These are phyloP conservation scores for Drosophila pruinosa DNA, from an alignment of 1,140 invertebrate species.

Conservation along the genomic window DNA sequence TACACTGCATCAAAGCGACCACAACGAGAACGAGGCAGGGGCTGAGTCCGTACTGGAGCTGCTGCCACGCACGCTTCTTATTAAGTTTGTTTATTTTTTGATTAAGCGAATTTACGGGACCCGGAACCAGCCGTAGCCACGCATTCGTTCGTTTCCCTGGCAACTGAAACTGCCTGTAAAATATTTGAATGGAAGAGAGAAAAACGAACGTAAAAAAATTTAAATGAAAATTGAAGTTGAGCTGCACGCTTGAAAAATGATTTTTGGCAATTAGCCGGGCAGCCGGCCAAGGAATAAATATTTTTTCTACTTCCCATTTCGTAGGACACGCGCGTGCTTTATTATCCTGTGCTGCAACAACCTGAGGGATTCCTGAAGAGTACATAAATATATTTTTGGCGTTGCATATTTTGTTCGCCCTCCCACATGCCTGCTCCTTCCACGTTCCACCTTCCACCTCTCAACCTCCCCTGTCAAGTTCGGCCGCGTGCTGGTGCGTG, in stretches of 20 bases:
- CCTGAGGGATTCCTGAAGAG: slow-evolving; percentile 44
- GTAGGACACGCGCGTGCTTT: slow-evolving; percentile 63
- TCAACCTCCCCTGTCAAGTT: neutral
- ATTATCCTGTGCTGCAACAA: slow-evolving; percentile 75
- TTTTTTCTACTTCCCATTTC: slow-evolving; percentile 26
- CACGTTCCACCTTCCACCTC: too few relatives aligned
- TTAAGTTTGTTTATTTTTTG: slow-evolving; percentile 71
- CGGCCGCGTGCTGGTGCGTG: slow-evolving; percentile 71
- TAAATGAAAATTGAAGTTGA: slow-evolving; percentile 27
- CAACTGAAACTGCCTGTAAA: slow-evolving; percentile 20
- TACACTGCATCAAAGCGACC: slow-evolving; percentile 42
- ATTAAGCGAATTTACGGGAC: slow-evolving; percentile 65
- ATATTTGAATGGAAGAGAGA: slow-evolving; percentile 2
- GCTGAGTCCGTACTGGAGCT: neutral
- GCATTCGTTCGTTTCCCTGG: slow-evolving; percentile 14
- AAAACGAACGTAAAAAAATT: neutral
- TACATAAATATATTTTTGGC: slow-evolving; percentile 30
- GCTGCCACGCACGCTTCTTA: slow-evolving; percentile 40
- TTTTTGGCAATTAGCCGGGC: slow-evolving; percentile 75
- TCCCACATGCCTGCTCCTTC: too few relatives aligned
- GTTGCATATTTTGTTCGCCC: slow-evolving; percentile 47
- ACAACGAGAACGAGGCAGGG: slow-evolving; percentile 2
- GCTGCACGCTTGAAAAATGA: slow-evolving; percentile 71
- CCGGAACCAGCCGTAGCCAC: slow-evolving; percentile 15
- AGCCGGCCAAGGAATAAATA: slow-evolving; percentile 42